Percentiles rank a stretch among this genome's conserved stretches.
These are phyloP conservation scores for Macrotis lagotis DNA, from an alignment of 2,113 vertebrate species.

Conservation along the genomic window DNA sequence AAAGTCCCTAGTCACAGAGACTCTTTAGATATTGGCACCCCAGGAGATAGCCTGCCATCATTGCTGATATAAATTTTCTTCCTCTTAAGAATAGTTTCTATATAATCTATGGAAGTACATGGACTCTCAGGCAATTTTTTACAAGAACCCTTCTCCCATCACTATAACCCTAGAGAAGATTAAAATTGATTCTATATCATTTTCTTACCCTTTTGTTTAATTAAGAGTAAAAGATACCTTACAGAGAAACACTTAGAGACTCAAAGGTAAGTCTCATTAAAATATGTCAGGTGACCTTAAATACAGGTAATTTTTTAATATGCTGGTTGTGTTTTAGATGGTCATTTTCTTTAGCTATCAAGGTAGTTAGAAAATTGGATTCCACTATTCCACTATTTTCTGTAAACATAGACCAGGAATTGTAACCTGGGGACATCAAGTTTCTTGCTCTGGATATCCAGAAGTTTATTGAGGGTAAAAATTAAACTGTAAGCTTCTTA, in stretches of 20 bases:
- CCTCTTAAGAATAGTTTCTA: too few relatives aligned
- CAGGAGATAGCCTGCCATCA: too few relatives aligned
- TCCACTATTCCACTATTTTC: not conserved
- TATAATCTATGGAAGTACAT: too few relatives aligned
- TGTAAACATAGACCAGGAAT: not conserved
- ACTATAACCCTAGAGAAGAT: not conserved
- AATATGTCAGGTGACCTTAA: not conserved
- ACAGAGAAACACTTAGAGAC: not conserved
- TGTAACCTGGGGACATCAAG: not conserved
- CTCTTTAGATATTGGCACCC: too few relatives aligned
- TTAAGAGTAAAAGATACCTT: not conserved
- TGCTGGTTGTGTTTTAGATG: not conserved
- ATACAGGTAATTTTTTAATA: not conserved
- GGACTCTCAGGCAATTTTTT: not conserved
- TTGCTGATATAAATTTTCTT: too few relatives aligned
- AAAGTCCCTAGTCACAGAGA: too few relatives aligned
- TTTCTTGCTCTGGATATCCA: not conserved
- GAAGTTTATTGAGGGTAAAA: not conserved
- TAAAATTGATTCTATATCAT: not conserved
- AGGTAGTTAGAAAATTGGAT: constrained; percentile 21
- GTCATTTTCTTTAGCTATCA: constrained; percentile 19
- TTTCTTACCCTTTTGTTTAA: not conserved
- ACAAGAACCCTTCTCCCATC: too few relatives aligned
- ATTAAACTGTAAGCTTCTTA: not conserved
- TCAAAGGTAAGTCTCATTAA: not conserved